Evolutionary conservation across 2,113 vertebrate species (phyloP).

Genomic region (Pipa parva): DNA sequence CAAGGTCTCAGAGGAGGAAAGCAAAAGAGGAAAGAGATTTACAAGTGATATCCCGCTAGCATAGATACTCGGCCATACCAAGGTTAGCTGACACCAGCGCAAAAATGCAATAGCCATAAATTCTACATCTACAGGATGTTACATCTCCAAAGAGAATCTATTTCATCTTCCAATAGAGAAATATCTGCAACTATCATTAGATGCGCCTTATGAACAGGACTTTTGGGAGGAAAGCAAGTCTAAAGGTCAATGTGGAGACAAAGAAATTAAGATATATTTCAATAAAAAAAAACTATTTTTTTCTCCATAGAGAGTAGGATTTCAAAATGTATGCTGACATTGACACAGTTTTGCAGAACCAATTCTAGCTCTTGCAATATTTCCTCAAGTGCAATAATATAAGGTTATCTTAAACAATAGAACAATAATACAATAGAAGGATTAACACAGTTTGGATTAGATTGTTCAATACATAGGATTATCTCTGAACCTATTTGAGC

Average conservation of each 20-base stretch:
- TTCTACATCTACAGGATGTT: constrained; percentile 56
- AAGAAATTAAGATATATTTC: constrained; percentile 12
- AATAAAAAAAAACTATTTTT: constrained; percentile 14
- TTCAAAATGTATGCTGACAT: not conserved
- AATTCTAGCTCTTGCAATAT: not conserved
- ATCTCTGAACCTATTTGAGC: no score
- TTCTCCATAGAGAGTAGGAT: no score
- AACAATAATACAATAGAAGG: no score
- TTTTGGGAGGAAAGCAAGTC: constrained; percentile 27
- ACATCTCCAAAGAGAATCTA: constrained; percentile 46
- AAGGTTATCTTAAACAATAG: no score
- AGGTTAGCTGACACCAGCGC: constrained; percentile 63
- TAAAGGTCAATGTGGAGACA: constrained; percentile 23
- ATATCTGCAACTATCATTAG: constrained; percentile 28
- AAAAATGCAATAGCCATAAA: constrained; percentile 56
- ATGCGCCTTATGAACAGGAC: constrained; percentile 24
- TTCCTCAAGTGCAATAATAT: not conserved
- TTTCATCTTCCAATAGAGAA: constrained; percentile 51
- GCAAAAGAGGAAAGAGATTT: constrained; percentile 53
- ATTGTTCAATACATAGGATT: no score
- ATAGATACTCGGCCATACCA: constrained; percentile 49
- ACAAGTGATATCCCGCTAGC: constrained; percentile 48
- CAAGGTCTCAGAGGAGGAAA: constrained; percentile 47
- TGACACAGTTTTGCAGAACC: not conserved
- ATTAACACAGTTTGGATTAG: no score